Base-by-base conservation (phyloP, 2,888 invertebrate genomes). In the Hemicrepidius hirtus region DNA sequence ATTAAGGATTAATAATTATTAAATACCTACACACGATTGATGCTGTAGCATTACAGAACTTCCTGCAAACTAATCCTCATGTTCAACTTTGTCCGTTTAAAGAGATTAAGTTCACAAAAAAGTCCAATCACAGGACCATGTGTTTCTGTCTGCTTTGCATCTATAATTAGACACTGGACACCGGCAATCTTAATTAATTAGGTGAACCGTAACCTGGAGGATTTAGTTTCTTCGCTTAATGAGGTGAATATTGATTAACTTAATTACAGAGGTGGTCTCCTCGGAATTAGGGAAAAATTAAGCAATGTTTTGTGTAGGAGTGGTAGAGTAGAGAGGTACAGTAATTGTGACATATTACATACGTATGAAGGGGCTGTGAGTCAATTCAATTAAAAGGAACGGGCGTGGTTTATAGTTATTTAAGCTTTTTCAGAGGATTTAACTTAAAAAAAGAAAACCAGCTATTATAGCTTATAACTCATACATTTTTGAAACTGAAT, bases 91-190 rank as follows among this genome's bases (percentile, higher is more conserved):
- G 59, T 46, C 20, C 10, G 28, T 18, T 20, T 44, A 57, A 59
- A 67, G 57, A 67, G 67, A 41, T 67, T 67, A 67, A 32, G 46
- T 64, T 50, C 49, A 28, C 24, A 46, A 71, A 71, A 69, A 65
- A 66, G 24, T 10, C 21, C 50, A 60, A 53, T 40, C 65, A 66
- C 32, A 53, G 18, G 64, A 50, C 65, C 50, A 60, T 65, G 60
- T 67, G 71, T 67, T 71, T 32, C 13, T 67, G 66, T 50, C 62
- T 62, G 20, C 50, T 71, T 71, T 67, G 71, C 67, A 71, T 71
- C 71, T 71, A 62, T 71, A 71, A 71, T 71, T 66, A 71, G 71
- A 71, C 20, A 62, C 71, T 62, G 71, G 71, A 71, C 71, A 62
- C 53, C 32, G 53, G 55, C 71, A 66, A 71, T 71, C 62, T 67